Evolutionary conservation across 2,113 vertebrate species (phyloP), one percentile per base, ranked within the genome.

Genomic region (Malaclemys terrapin): DNA sequence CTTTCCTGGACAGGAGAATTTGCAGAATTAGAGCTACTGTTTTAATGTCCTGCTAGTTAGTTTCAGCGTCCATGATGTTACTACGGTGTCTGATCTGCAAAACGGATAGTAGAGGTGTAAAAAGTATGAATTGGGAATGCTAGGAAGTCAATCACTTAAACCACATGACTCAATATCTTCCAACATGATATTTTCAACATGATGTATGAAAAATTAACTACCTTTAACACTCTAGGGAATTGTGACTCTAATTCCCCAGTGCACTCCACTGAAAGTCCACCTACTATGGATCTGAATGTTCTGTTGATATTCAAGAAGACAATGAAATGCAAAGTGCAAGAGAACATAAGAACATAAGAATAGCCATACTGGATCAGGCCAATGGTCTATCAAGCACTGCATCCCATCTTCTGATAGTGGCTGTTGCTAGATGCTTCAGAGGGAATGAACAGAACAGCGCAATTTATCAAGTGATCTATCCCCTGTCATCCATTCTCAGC

Each of bases 11-110:
- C 76, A 87, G 29, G 38, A 78, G 93, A 90, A 11, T 83, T 75
- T 94, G 81, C 79, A 88, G 35, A 82, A 75, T 91, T 80, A 65
- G 50, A 94, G 82, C 75, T 89, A 80, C 59, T 81, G 24, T 27
- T 93, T 80, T 75, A 38, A 91, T 50, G 50, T 80, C 75, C 35
- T 49, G 29, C 53, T 88, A 76, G 12, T 84, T 59, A 88, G 78
- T 84, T 90, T 87, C 83, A 87, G 69, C 93, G 12, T 88, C 8
- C 65, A 20, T 14, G 20, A 6, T 47, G n/a, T 53, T 53, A 10
- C 53, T 20, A 22, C 4, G 82, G 2, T 5, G 52, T 86, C 62
- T 90, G 53, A 35, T 75, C 31, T 59, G 56, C 76, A 87, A 82
- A 49, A 92, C 27, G 80, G 31, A 88, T n/a, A 85, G 79, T 17